A percentile compares a stretch with the other conserved stretches of the same genome.
phyloP scores from a whole-genome alignment of 2,797 vertebrate species.

The Linurgus olivaceus region DNA sequence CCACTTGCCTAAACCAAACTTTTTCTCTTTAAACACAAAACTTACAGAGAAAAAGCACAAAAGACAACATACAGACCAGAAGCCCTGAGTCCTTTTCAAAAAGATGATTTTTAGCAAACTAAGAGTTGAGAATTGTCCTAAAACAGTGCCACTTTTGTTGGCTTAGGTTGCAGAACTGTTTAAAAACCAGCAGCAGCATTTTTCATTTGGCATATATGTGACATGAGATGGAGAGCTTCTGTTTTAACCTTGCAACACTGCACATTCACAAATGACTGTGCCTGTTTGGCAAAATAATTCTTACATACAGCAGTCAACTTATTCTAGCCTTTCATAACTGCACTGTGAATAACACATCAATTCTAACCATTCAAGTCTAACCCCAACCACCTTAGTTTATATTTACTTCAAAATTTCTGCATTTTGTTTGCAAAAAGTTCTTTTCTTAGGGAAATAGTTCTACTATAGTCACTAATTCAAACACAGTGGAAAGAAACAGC shows the following conservation, averaged over 20 bases:
- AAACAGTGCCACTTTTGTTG: background rate
- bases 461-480: background rate
- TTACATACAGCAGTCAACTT: background rate
- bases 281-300: background rate
- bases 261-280: background rate
- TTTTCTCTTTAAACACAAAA: background rate
- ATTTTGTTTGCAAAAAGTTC: background rate
- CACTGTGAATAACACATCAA: background rate
- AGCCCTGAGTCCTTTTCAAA: background rate
- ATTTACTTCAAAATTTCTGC: background rate
- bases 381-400: background rate
- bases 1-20: background rate
- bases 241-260: background rate
- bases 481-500: background rate
- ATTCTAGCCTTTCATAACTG: background rate
- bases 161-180: background rate
- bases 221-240: background rate
- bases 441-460: background rate
- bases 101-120: background rate
- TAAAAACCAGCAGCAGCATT: background rate
- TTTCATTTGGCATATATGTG: background rate
- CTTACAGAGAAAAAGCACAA: background rate
- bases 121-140: background rate
- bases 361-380: background rate
- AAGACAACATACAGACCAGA: background rate